Evolutionary conservation across 2,888 invertebrate species (phyloP), one percentile per base, ranked within the genome.

Genomic region (Myopa testacea): DNA sequence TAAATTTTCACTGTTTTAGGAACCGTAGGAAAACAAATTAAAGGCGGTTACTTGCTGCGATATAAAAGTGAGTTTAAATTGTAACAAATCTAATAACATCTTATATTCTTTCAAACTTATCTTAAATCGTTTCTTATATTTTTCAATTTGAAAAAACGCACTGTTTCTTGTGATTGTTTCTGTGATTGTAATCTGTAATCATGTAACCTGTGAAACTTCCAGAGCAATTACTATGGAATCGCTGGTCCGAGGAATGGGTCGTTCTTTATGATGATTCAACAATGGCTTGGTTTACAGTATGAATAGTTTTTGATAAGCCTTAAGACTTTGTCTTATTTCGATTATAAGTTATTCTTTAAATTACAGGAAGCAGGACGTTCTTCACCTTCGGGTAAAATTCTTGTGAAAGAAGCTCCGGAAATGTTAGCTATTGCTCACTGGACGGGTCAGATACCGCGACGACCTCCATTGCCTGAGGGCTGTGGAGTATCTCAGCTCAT

Each of bases 161-260:
- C 10, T n/a, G 10, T 2, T 1, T n/a, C 16, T 55, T 55, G n/a
- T 50, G 8, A 50, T 50, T 10, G 8, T 50, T 6, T 50, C 50
- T n/a, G 12, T 12, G 12, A 12, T 50, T 50, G 50, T 50, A 50
- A 8, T 50, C 12, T 50, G 50, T 12, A 50, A 50, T 50, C 12
- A 50, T n/a, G n/a, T 10, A 50, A 50, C 1, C 10, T 50, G 14
- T 75, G 14, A 65, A 37, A 58, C 34, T 81, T 89, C 0, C 91
- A 96, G 96, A 94, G 80, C 94, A 95, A 88, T 92, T 95, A 83
- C 91, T 96, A 83, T 95, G 94, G 91, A 89, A 88, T 83, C 93
- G 94, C 38, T 96, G 96, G 95, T 92, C 94, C 50, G 94, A 95
- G 87, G 95, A 95, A 87, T 96, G 95, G 94, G 93, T 95, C 81